A percentile compares a stretch with the other conserved stretches of the same genome.
Evolutionary conservation across 2,797 vertebrate species (phyloP).

Genomic region (Apogon talboti): DNA sequence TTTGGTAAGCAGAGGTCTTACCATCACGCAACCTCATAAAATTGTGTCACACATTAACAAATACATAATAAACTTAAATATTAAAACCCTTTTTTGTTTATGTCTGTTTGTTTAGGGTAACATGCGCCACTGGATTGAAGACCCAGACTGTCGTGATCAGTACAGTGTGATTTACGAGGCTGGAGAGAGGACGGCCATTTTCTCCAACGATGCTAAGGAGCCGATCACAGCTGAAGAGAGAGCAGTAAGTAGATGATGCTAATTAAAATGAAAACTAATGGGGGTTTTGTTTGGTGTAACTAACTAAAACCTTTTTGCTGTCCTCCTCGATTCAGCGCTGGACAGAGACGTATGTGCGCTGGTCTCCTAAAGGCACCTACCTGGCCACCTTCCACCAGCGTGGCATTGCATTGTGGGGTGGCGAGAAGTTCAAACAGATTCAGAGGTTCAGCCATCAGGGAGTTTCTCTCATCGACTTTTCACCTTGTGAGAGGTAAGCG

Average conservation of each 20-base stretch:
- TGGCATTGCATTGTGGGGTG: slow-evolving; percentile 97
- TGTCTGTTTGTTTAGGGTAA: slow-evolving; percentile 87
- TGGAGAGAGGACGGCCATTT: slow-evolving; percentile 94
- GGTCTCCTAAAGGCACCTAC: slow-evolving; percentile 98
- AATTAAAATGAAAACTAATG: neutral
- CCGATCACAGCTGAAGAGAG: slow-evolving; percentile 93
- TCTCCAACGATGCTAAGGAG: slow-evolving; percentile 95
- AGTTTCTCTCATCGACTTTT: slow-evolving; percentile 99
- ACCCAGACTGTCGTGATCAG: slow-evolving; percentile 95
- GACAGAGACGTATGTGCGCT: slow-evolving; percentile 98
- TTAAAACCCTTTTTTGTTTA: neutral
- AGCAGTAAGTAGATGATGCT: slow-evolving; percentile 84
- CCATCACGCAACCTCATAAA: neutral
- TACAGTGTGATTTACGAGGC: slow-evolving; percentile 99
- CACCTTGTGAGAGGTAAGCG: slow-evolving; percentile 94
- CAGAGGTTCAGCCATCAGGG: slow-evolving; percentile 97
- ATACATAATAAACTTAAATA: neutral
- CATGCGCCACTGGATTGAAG: slow-evolving; percentile 97
- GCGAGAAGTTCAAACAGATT: slow-evolving; percentile 99
- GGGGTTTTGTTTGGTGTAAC: neutral
- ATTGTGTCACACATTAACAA: neutral
- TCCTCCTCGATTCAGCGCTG: slow-evolving; percentile 85
- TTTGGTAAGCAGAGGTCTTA: neutral
- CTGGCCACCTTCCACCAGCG: slow-evolving; percentile 96
- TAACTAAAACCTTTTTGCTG: slow-evolving; percentile 6